Conservation (phyloP, 2,888 invertebrate genomes). For the Spisula subtruncata region DNA sequence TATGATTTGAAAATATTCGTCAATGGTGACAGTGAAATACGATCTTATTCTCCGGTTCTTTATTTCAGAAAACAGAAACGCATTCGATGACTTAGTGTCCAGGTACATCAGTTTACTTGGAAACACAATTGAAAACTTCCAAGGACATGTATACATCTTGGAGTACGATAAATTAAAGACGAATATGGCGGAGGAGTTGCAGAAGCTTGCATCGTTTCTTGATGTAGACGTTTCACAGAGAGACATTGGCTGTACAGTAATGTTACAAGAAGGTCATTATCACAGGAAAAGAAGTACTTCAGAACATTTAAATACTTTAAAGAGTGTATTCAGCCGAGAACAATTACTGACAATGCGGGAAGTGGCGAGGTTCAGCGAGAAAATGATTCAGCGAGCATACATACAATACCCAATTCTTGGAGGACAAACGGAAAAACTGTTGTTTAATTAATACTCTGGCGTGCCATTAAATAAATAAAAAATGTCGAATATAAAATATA, state of each 20-base stretch:
- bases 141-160: slow-evolving; percentile 8
- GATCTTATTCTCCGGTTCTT: too few relatives aligned
- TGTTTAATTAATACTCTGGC: too few relatives aligned
- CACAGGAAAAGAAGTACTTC: background rate
- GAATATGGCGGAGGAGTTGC: slow-evolving; percentile 8
- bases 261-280: slow-evolving; percentile 39
- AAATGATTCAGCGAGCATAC: background rate
- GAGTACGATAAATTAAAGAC: slow-evolving; percentile 25
- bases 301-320: background rate
- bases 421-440: too few relatives aligned
- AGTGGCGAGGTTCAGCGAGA: background rate
- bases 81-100: background rate
- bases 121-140: background rate
- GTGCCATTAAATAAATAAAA: too few relatives aligned
- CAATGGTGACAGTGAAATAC: too few relatives aligned
- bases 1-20: too few relatives aligned
- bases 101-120: background rate
- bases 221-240: background rate
- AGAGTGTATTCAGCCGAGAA: background rate
- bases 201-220: slow-evolving; percentile 24
- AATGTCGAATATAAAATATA: too few relatives aligned
- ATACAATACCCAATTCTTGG: background rate
- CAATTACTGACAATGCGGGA: background rate
- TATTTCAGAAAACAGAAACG: too few relatives aligned
- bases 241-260: slow-evolving; percentile 31